Conservation (phyloP, 2,888 invertebrate species). For the Onthophagus sagittarius region DNA sequence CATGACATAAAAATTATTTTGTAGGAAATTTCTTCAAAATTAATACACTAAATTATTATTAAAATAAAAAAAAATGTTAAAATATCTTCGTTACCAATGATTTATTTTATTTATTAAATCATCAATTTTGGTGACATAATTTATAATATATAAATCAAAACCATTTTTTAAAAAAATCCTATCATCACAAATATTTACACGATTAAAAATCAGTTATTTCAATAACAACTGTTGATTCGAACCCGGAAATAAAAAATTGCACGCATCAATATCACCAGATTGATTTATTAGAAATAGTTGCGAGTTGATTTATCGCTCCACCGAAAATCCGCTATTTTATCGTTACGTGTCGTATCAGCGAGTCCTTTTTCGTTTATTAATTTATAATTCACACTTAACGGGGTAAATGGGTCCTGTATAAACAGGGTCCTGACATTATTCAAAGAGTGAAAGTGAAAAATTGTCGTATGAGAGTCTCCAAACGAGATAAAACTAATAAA, state of each 20-base stretch:
- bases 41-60: too few relatives aligned
- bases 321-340: not conserved
- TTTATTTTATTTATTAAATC: too few relatives aligned
- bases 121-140: too few relatives aligned
- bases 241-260: not conserved
- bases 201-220: not conserved
- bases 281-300: not conserved
- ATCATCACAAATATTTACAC: not conserved
- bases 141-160: too few relatives aligned
- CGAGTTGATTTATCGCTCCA: not conserved
- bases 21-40: too few relatives aligned
- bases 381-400: not conserved
- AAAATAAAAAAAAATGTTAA: too few relatives aligned
- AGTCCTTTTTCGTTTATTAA: not conserved
- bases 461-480: not conserved
- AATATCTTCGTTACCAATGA: too few relatives aligned
- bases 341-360: not conserved
- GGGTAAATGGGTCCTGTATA: not conserved
- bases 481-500: slow-evolving; percentile 12
- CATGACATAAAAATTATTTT: too few relatives aligned
- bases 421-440: not conserved
- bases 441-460: slow-evolving; percentile 8
- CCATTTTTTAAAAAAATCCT: too few relatives aligned
- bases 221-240: not conserved
- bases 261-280: not conserved